Evolutionary conservation across 2,888 invertebrate species (phyloP), one percentile per base, ranked within the genome.

Genomic region (Xylophagus ater): DNA sequence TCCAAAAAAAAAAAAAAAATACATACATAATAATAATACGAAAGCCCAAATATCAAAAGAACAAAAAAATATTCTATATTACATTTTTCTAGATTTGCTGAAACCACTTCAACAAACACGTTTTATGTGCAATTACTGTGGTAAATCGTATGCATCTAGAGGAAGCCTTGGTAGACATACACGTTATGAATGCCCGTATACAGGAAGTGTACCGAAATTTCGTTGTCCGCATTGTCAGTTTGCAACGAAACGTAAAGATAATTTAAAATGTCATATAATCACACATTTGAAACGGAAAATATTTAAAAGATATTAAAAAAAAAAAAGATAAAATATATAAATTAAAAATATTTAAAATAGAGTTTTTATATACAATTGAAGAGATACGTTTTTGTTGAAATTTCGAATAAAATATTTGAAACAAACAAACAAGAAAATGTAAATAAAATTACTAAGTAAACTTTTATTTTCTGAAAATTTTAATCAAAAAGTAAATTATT

Each of bases 141-240:
- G 50, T 25, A 53, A 50, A 49, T 47, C 50, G 4, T 56, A 56
- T 42, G 45, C 51, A 38, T 49, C 50, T 47, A 65, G 66, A 47
- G 67, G 72, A 49, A 74, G 74, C 51, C 67, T 76, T 45, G 58
- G 70, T 53, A 69, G 79, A 34, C 81, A 81, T 53, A 67, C 74
- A 46, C 75, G 73, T 51, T 76, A 76, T 55, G 80, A 79, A 57
- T 79, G 79, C 53, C 56, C 74, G 75, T 53, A 76, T 78, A 66
- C 79, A 78, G 61, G 76, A 76, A 39, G 75, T 74, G 61, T 74
- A 74, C 52, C 78, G 75, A 47, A 74, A 75, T 64, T 81, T 75
- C 68, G 71, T 58, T 82, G 82, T 50, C 73, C 74, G 15, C 70
- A 74, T 62, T 83, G 82, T 68, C 51, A 67, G 43, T 78, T 78